A percentile compares a stretch with the other conserved stretches of the same genome.
phyloP scores from a whole-genome alignment of 2,888 invertebrate species.

The Hypomecis atomaria region DNA sequence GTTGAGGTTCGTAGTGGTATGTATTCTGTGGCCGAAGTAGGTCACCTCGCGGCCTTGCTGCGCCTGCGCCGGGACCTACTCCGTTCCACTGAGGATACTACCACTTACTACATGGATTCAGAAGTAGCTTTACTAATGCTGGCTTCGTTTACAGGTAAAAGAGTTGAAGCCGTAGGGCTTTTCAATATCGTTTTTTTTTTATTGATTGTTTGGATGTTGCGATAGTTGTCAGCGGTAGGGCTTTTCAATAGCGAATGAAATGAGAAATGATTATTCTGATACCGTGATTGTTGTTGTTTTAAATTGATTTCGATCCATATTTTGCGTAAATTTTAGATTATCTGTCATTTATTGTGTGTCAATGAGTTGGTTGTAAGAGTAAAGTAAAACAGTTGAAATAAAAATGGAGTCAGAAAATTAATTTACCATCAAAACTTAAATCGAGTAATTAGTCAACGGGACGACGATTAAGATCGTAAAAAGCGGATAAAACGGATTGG shows the following conservation, averaged over 20 bases:
- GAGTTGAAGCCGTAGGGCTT: too few species aligned
- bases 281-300: too few species aligned
- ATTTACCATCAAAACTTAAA: slow-evolving; percentile 1
- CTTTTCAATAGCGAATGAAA: too few species aligned
- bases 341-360: too few species aligned
- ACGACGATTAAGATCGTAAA: slow-evolving; percentile 30
- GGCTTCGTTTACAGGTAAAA: too few species aligned
- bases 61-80: slow-evolving; percentile 58
- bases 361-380: neutral
- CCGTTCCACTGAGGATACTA: slow-evolving; percentile 50
- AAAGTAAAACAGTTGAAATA: slow-evolving; percentile 8
- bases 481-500: slow-evolving; percentile 38
- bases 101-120: slow-evolving; percentile 21
- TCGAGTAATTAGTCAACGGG: slow-evolving; percentile 15
- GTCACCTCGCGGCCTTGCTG: slow-evolving; percentile 27
- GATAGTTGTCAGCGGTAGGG: too few species aligned
- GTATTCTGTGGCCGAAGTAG: slow-evolving; percentile 16
- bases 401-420: neutral
- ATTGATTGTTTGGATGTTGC: too few species aligned
- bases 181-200: too few species aligned
- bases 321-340: too few species aligned
- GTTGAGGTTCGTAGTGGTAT: slow-evolving; percentile 25
- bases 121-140: neutral
- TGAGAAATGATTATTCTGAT: too few species aligned
- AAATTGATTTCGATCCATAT: too few species aligned